phyloP scores from a whole-genome alignment of 37 sponge, comb jelly and placozoan genomes.

The Diacarnus erythraeanus region DNA sequence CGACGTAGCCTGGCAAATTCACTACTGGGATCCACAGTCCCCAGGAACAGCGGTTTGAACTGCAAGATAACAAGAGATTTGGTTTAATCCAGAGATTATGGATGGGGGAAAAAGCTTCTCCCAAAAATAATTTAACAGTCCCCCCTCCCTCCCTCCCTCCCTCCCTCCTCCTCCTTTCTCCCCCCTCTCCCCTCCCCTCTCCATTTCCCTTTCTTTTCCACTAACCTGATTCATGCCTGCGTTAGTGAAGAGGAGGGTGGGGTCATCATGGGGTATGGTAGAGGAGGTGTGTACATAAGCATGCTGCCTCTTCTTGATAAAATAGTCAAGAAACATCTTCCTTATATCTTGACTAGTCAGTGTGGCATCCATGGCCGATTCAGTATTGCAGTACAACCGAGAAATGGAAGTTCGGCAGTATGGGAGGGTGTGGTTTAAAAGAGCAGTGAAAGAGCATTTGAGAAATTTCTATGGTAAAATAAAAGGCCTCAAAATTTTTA shows the following conservation, averaged over 20 bases:
- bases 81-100: neutral
- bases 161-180: no score
- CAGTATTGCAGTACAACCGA: neutral
- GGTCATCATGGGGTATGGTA: conserved; percentile 91
- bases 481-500: no score
- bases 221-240: conserved; percentile 99
- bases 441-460: no score
- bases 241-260: conserved; percentile 96
- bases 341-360: conserved; percentile 67
- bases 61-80: conserved; percentile 29
- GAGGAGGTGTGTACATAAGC: conserved; percentile 85
- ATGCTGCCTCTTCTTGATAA: conserved; percentile 65
- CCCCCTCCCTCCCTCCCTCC: no score
- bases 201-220: no score
- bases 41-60: conserved; percentile 95
- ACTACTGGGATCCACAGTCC: conserved; percentile 95
- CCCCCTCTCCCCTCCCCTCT: no score
- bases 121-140: no score
- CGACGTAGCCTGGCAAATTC: conserved; percentile 83
- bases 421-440: neutral
- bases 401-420: neutral
- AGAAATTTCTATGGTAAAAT: no score
- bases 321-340: conserved; percentile 90
- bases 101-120: no score
- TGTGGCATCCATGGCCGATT: conserved; percentile 31